These are phyloP conservation scores for Macropus fuliginosus DNA, from an alignment of 2,797 vertebrate species.

Conservation along the genomic window DNA sequence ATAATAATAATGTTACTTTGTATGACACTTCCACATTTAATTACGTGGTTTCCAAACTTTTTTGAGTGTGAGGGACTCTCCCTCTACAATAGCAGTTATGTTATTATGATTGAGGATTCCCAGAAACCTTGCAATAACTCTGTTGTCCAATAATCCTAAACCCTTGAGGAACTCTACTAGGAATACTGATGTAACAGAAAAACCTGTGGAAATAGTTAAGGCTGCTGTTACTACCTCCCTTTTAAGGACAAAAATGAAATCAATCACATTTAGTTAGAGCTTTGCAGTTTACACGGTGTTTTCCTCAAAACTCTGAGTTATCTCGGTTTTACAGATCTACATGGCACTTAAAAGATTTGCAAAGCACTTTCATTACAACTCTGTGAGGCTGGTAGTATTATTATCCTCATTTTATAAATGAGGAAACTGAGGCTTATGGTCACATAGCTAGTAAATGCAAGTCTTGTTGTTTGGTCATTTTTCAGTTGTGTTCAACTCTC, in stretches of 20 bases:
- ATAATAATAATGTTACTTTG: neutral
- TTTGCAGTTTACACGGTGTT: neutral
- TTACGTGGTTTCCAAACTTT: neutral
- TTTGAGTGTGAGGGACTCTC: neutral
- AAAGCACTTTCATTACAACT: neutral
- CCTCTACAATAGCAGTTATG: neutral
- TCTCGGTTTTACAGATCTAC: neutral
- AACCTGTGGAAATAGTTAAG: conserved; percentile 8
- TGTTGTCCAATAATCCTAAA: neutral
- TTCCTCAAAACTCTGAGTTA: neutral
- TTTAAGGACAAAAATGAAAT: conserved; percentile 28
- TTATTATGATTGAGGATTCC: neutral
- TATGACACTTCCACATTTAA: conserved; percentile 21
- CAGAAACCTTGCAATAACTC: neutral
- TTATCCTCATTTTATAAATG: neutral
- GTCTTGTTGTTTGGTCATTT: neutral
- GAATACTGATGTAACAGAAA: neutral
- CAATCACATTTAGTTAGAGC: neutral
- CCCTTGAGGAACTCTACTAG: neutral
- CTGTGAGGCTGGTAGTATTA: neutral
- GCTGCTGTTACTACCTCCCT: neutral
- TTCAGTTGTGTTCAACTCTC: neutral
- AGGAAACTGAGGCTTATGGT: neutral
- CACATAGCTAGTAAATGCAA: neutral
- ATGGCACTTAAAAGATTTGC: neutral